Conservation (phyloP, 2,113 vertebrate species). For the Smithornis capensis region DNA sequence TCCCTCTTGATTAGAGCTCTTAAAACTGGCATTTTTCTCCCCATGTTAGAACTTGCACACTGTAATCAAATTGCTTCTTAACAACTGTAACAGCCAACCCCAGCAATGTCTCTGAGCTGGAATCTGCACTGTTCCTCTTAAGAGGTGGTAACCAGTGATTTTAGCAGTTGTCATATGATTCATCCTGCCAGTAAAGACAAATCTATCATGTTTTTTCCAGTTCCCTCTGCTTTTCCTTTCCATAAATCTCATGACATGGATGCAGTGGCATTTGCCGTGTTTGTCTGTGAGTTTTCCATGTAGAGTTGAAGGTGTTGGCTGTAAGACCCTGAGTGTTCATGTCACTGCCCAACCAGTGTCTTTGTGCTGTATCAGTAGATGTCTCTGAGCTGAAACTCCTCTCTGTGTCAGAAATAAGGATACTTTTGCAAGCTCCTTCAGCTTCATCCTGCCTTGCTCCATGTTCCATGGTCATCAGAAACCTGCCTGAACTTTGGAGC, state of each 20-base stretch:
- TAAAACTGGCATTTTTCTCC: conserved; percentile 23
- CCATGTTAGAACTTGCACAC: background rate
- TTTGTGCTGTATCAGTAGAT: background rate
- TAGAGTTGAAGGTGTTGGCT: background rate
- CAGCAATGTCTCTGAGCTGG: background rate
- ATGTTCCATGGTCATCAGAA: background rate
- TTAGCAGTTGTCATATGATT: conserved; percentile 10
- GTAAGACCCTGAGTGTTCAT: background rate
- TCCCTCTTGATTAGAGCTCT: conserved; percentile 28
- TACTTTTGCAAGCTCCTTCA: background rate
- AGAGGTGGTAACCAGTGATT: background rate
- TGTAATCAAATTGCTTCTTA: conserved; percentile 38
- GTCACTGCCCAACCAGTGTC: background rate
- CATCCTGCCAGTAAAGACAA: background rate
- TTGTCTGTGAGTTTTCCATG: background rate
- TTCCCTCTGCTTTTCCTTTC: conserved; percentile 13
- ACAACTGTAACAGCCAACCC: background rate
- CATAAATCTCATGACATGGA: background rate
- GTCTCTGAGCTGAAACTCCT: background rate
- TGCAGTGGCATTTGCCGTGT: background rate
- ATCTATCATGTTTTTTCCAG: conserved; percentile 6
- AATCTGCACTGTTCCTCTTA: background rate
- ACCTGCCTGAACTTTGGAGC: background rate
- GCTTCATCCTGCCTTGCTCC: background rate
- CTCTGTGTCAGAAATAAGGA: background rate